Evolutionary conservation across 2,797 vertebrate genomes (phyloP), one percentile per base, ranked within the genome.

Genomic region (Dermochelys coriacea): DNA sequence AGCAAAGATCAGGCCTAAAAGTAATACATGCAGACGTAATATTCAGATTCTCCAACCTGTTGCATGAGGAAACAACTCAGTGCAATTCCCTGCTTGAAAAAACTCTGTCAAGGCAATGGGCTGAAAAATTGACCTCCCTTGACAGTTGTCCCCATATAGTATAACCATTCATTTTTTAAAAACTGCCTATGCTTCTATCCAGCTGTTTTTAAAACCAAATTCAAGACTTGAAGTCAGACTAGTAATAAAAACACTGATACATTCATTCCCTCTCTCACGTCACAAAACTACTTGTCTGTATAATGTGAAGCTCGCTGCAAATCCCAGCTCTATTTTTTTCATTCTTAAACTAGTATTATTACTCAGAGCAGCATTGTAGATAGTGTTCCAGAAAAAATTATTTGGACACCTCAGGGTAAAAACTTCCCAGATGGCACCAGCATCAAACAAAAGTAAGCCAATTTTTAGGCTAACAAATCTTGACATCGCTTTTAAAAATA

Each of bases 1-100:
- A 78, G 50, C 55, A 94, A 94, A 95, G 77, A 83, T 50, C 81
- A 86, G 89, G 45, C 50, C 55, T 90, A 80, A 91, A 96, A 80
- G 54, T 90, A 91, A 91, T 54, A 68, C 8, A 61, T 49, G 19
- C 80, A 87, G n/a, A 55, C 34, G 41, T 74, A 57, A 91, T 89
- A 87, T 61, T 59, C 90, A 93, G 87, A 78, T n/a, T 57, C 55
- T 80, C 31, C 59, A 61, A 61, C 19, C 47, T 91, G 52, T 83
- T 93, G 85, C 89, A 93, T 19, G 29, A 93, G 87, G 41, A 29
- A 25, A 87, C 45, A 88, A 41, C 77, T 89, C 59, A 54, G 23
- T 75, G 41, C 55, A 89, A 64, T 23, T 3, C 45, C 8, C 52
- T 51, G 80, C 52, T 21, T 1, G 86, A 95, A 57, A 52, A 59